phyloP scores from a whole-genome alignment of 2,113 vertebrate species.

The Litocranius walleri region DNA sequence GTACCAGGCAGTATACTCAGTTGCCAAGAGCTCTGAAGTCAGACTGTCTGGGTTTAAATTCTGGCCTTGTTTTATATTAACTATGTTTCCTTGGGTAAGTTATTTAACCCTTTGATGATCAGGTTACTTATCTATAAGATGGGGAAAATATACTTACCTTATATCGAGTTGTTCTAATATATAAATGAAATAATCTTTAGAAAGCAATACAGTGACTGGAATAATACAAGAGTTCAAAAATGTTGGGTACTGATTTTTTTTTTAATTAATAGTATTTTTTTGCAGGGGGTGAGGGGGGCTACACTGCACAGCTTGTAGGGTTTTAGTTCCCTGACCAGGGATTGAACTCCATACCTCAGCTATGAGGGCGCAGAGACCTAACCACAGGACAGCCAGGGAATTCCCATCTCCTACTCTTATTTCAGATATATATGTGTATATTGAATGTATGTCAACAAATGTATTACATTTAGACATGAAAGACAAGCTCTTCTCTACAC shows the following conservation, averaged over 20 bases:
- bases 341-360: not conserved
- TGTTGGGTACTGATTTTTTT: not conserved
- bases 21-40: not conserved
- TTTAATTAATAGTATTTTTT: not conserved
- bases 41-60: not conserved
- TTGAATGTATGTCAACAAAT: not conserved
- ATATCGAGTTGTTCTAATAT: not conserved
- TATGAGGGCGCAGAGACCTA: not conserved
- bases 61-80: not conserved
- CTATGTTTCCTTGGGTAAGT: not conserved
- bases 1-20: not conserved
- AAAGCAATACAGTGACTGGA: not conserved
- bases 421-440: not conserved
- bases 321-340: not conserved
- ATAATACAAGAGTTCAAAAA: not conserved
- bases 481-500: not conserved
- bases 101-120: not conserved
- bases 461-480: not conserved
- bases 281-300: no score
- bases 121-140: not conserved
- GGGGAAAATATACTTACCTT: not conserved
- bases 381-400: not conserved
- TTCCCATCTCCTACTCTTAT: not conserved
- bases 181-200: not conserved
- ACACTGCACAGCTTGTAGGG: not conserved